Base-by-base conservation (phyloP, 1,140 invertebrate species). In the Lordiphosa clarofinis region DNA sequence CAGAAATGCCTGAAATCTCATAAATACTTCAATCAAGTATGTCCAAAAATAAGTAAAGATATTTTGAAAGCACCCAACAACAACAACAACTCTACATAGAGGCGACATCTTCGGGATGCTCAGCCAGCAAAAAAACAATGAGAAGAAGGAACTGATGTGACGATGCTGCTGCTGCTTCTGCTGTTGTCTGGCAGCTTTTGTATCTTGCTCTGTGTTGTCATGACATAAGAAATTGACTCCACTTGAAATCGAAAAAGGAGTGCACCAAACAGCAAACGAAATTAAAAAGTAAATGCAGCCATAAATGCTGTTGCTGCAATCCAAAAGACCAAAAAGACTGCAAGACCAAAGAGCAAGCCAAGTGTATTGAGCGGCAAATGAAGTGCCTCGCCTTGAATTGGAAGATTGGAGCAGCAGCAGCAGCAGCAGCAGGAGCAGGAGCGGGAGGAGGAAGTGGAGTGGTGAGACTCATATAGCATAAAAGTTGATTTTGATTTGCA, bases 1-100 rank as follows among this genome's bases (percentile, higher is more conserved):
- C 78, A 73, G 56, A 78, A 73, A 82, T 82, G 73, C 79, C 79
- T 86, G 55, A 82, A 82, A 82, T 82, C 78, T 84, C 78, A 82
- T 82, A 82, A 82, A 82, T 82, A 82, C 78, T 82, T 82, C 78
- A 82, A 82, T 82, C 78, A 84, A 82, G 78, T 84, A 82, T 82
- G 73, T 84, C 78, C 78, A 78, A 82, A 82, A 82, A 84, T 82
- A 82, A 84, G 78, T 70, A 73, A 84, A 84, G 79, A 84, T 82
- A 84, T 82, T 82, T 82, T n/a, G 31, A 24, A 84, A 78, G 73
- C 76, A 78, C 52, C 60, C 40, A 57, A 31, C 47, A 43, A 36
- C 54, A 59, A 37, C 35, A 28, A 49, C 13, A 59, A 82, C 46
- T 61, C 40, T 46, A 38, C 63, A 53, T 13, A 66, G 42, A 54